Base-by-base conservation (phyloP, 2,888 invertebrate genomes). In the Apodemia zela region DNA sequence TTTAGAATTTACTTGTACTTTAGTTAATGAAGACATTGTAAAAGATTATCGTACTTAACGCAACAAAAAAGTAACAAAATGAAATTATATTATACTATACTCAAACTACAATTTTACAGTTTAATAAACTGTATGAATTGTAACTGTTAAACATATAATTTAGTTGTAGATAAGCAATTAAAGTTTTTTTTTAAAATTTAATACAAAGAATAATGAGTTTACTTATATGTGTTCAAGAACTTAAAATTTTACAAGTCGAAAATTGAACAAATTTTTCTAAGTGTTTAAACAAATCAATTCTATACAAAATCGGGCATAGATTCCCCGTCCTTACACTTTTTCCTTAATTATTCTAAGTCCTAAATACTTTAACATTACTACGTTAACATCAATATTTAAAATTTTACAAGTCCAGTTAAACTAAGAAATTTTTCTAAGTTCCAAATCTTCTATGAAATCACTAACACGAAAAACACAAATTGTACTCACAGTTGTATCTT, bases 1-100 rank as follows among this genome's bases (percentile, higher is more conserved):
- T 65, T 70, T 67, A 2, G 72, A 61, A 57, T 70, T 74, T 70
- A 74, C 73, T 64, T 73, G 69, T 17, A 65, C 61, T 8, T 3
- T 49, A 8, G 18, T 49, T 49, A 49, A 49, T 18, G 49, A 49
- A 18, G 49, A 18, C 49, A 49, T 49, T 38, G 35, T 38, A 38
- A 38, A 11, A 38, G 35, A 29, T 29, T 29, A 29, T 7, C 29
- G 29, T 29, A 29, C 29, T 38, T 38, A 38, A 38, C 35, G 10
- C 35, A 38, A 11, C 35, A 38, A 38, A 38, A 35, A 10, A 6
- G 33, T 33, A 33, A 10, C 3, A 38, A 29, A 29, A 7, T 29
- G 6, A 29, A 29, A 29, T 29, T 4, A 29, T 29, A n/a, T 6
- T 29, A 29, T 29, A 29, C 29, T 29, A n/a, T n/a, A n/a, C n/a